Conservation (phyloP, 2,113 vertebrate genomes). For the Tretioscincus oriximinensis region DNA sequence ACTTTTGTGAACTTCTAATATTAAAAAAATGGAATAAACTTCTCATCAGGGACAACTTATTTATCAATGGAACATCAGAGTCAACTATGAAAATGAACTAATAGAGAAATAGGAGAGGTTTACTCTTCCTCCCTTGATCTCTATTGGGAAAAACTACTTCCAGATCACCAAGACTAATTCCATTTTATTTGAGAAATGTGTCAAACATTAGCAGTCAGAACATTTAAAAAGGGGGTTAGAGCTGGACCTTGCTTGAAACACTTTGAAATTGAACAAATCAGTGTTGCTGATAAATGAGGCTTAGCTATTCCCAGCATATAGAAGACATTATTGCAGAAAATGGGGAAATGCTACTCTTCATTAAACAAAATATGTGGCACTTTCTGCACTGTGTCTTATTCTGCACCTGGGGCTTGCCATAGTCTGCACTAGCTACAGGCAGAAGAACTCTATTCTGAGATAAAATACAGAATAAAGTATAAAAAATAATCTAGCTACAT, state of each 20-base stretch:
- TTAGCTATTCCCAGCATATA: not conserved
- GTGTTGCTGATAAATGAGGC: not conserved
- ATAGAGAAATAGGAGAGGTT: not conserved
- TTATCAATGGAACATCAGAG: conserved; percentile 10
- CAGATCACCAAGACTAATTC: not conserved
- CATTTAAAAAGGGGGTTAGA: not conserved
- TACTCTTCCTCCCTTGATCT: not conserved
- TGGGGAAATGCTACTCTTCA: not conserved
- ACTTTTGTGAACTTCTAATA: conserved; percentile 18
- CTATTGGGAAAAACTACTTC: not conserved
- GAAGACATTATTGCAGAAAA: conserved; percentile 11
- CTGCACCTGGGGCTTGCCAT: too few species aligned
- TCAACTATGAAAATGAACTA: conserved; percentile 12
- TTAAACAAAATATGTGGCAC: too few species aligned
- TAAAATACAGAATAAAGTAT: too few species aligned
- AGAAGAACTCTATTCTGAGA: too few species aligned
- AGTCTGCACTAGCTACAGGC: too few species aligned
- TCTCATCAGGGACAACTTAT: not conserved
- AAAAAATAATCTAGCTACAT: too few species aligned
- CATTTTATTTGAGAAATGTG: not conserved
- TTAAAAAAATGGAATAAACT: conserved; percentile 6
- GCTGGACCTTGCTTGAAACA: conserved; percentile 15
- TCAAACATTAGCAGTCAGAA: conserved; percentile 14
- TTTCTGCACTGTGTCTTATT: too few species aligned
- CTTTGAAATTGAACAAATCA: conserved; percentile 4